These are phyloP conservation scores for Trogon melanurus DNA, from an alignment of 2,113 vertebrate species.

Conservation along the genomic window DNA sequence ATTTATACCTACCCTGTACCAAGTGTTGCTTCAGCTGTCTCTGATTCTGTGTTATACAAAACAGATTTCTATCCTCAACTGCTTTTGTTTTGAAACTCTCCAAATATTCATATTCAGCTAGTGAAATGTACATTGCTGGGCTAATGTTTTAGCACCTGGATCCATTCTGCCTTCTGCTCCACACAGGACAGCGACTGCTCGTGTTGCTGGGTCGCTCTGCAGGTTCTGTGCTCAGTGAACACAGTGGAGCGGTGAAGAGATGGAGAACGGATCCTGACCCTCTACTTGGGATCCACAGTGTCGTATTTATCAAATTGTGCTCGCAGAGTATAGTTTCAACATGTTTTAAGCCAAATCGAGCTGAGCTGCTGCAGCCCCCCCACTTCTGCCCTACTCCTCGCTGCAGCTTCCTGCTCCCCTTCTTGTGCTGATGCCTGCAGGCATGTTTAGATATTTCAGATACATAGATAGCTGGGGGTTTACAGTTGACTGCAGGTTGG, in stretches of 20 bases:
- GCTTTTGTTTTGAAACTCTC: background rate
- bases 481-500: background rate
- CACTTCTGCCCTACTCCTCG: background rate
- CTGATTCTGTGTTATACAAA: background rate
- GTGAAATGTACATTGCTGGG: background rate
- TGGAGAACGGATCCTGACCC: background rate
- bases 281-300: background rate
- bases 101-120: background rate
- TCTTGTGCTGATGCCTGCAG: background rate
- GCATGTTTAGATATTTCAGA: background rate
- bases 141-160: background rate
- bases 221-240: background rate
- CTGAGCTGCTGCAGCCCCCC: background rate
- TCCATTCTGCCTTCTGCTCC: background rate
- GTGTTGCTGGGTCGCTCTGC: background rate
- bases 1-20: background rate
- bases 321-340: background rate
- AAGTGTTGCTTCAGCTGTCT: constrained; percentile 5
- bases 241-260: background rate
- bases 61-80: background rate
- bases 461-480: background rate
- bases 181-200: background rate
- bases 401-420: background rate
- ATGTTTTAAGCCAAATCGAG: background rate
- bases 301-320: background rate